A percentile compares a stretch with the other conserved stretches of the same genome.
phyloP scores from a whole-genome alignment of 2,113 vertebrate species.

The Gymnarchus niloticus region DNA sequence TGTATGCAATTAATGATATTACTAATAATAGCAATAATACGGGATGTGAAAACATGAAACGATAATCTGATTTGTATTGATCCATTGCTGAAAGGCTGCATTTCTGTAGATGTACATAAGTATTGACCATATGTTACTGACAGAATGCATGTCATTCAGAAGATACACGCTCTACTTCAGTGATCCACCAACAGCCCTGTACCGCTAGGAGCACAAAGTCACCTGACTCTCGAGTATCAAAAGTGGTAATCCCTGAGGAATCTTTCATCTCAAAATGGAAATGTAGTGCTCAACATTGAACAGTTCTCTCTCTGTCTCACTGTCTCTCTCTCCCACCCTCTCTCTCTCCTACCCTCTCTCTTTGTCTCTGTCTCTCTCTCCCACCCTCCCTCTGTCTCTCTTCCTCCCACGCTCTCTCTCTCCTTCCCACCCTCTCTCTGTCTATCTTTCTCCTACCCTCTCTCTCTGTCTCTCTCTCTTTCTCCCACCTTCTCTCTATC shows the following conservation, averaged over 20 bases:
- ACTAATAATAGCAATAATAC: background rate
- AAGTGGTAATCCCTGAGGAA: conserved; percentile 40
- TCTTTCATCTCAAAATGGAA: conserved; percentile 40
- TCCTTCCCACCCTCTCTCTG: too few species aligned
- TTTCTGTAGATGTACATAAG: conserved; percentile 27
- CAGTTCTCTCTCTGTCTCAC: background rate
- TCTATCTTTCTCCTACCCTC: too few species aligned
- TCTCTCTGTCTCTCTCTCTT: too few species aligned
- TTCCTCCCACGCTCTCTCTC: too few species aligned
- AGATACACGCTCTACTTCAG: conserved; percentile 15
- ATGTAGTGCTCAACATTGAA: conserved; percentile 47
- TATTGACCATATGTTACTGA: conserved; percentile 1
- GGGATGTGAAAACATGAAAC: background rate
- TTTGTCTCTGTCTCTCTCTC: too few species aligned
- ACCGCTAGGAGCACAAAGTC: conserved; percentile 25
- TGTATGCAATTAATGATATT: too few species aligned
- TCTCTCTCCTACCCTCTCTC: too few species aligned
- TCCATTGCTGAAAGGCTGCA: background rate
- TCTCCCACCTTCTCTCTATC: background rate
- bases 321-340: background rate
- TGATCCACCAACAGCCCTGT: conserved; percentile 19
- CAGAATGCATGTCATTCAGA: background rate
- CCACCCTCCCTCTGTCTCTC: too few species aligned
- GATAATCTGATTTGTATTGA: background rate
- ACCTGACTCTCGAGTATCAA: conserved; percentile 10